phyloP scores from a whole-genome alignment of 64 coral and sea anemone species.

The Actinia tenebrosa region DNA sequence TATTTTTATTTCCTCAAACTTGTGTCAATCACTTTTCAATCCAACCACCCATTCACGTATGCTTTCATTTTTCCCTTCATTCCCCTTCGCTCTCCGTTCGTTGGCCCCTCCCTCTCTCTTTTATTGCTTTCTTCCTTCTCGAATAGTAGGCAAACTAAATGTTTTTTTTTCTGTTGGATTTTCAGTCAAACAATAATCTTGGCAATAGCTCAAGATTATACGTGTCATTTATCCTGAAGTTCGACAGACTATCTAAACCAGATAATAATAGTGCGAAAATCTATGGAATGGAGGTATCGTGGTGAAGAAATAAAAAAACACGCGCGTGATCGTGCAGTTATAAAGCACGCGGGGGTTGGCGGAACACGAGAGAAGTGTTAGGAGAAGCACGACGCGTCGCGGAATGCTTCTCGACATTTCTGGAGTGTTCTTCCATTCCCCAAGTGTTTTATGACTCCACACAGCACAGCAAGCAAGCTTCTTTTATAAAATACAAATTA shows the following conservation, averaged over 20 bases:
- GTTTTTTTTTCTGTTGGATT: not conserved
- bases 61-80: not conserved
- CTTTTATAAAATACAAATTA: too few species aligned
- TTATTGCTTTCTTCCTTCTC: not conserved
- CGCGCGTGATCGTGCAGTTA: not conserved
- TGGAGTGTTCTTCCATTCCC: too few species aligned
- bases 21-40: not conserved
- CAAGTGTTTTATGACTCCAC: too few species aligned
- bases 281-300: slow-evolving; percentile 62
- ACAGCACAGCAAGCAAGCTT: too few species aligned
- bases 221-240: slow-evolving; percentile 60
- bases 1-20: not conserved
- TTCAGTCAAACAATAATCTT: slow-evolving; percentile 59
- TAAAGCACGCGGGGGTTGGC: not conserved
- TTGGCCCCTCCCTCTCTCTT: not conserved
- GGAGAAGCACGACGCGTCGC: too few species aligned
- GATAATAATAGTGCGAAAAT: not conserved
- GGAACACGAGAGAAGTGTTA: too few species aligned
- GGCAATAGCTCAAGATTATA: slow-evolving; percentile 48
- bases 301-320: too few species aligned
- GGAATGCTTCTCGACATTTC: too few species aligned
- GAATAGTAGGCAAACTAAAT: too few species aligned
- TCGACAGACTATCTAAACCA: slow-evolving; percentile 23
- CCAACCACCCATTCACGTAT: not conserved
- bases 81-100: not conserved